Evolutionary conservation across 2,113 vertebrate species (phyloP), one percentile per base, ranked within the genome.

Genomic region (Dolichotis patagonum): DNA sequence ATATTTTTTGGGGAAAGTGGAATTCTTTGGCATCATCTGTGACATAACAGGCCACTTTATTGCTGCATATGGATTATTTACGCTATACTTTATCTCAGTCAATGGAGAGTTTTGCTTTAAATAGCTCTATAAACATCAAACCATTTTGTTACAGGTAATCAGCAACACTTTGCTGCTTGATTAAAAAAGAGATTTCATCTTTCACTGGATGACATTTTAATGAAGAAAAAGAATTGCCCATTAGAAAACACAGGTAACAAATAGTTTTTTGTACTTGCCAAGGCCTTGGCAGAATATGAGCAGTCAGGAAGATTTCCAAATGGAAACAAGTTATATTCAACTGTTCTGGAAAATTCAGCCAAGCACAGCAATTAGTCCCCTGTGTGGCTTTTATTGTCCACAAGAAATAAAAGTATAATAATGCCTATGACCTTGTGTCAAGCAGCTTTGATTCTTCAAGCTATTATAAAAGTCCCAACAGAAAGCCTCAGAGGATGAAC

Each of bases 151-250:
- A 26, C n/a, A 92, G 43, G 52, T 91, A 87, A 95, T 95, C 84
- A 90, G 26, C 41, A 87, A 71, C 35, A 90, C 12, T 94, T 97
- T 94, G 52, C 63, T 95, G 38, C 81, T 93, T 96, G 91, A 95
- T 85, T 96, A 85, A 93, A 98, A 96, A 91, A 12, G 28, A 85
- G 56, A 84, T 85, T 93, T 93, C 81, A 94, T 94, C 86, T 92
- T 96, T 96, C 92, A 93, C 32, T 14, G 22, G 75, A 84, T 91
- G 93, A 93, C 95, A 97, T 43, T 83, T 97, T 95, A 96, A 97
- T 96, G 85, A 92, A 97, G 93, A 90, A 89, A 85, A 97, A 93
- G 35, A 35, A 88, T 38, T 92, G 30, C 49, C 60, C 38, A 80
- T 85, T 90, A 93, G 38, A 94, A 91, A 83, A 58, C 11, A 24